Conservation (phyloP, 37 sponge, comb jelly and placozoan species). For the Hormiphora californensis region DNA sequence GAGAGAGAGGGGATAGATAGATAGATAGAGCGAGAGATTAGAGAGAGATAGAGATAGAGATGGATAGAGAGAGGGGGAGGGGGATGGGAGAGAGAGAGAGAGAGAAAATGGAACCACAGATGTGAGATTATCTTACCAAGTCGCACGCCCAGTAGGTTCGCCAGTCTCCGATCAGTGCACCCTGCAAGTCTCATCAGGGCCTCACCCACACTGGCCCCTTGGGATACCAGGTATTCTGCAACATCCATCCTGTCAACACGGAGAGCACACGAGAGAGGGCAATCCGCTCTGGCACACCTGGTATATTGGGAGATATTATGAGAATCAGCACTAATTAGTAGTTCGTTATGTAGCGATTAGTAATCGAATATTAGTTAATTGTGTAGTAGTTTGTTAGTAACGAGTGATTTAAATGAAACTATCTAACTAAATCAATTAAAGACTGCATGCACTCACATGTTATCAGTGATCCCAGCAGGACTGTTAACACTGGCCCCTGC, state of each 20-base stretch:
- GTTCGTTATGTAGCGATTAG: too few species aligned
- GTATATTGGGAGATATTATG: too few species aligned
- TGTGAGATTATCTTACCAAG: neutral
- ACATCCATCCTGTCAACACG: constrained; percentile 52
- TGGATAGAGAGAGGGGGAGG: neutral
- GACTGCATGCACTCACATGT: constrained; percentile 44
- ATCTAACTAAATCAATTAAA: too few species aligned
- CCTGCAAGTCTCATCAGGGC: constrained; percentile 31
- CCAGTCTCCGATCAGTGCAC: constrained; percentile 25
- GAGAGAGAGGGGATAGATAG: neutral
- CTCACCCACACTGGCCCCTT: constrained; percentile 37
- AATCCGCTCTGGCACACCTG: constrained; percentile 53
- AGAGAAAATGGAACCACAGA: neutral
- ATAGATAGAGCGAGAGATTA: neutral
- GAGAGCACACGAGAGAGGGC: constrained; percentile 47
- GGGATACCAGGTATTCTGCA: constrained; percentile 37
- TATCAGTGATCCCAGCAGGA: constrained; percentile 49
- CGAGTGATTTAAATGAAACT: too few species aligned
- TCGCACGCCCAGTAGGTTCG: constrained; percentile 31
- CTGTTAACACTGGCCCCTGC: constrained; percentile 54
- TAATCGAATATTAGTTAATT: too few species aligned
- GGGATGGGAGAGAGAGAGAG: neutral
- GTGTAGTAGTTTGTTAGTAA: too few species aligned
- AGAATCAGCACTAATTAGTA: too few species aligned
- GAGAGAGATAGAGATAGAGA: neutral